Evolutionary conservation across 2,113 vertebrate genomes (phyloP).

Genomic region (Psilopogon haemacephalus): DNA sequence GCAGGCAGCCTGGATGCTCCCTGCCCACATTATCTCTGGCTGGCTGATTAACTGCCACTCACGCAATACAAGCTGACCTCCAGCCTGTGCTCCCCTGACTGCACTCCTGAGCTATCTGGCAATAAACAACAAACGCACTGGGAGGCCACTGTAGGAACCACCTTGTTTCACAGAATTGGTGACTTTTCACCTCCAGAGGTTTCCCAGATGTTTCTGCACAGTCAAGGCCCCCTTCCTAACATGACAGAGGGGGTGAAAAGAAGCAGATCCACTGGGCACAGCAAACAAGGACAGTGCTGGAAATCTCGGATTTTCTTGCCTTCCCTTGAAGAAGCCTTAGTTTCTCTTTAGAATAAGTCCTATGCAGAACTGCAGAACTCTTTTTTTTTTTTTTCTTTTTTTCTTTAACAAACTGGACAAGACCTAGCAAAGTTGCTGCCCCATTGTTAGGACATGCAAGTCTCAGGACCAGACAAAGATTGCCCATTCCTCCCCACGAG

Average conservation of each 20-base stretch:
- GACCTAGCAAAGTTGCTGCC: neutral
- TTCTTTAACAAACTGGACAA: neutral
- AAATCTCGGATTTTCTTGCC: neutral
- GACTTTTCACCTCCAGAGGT: neutral
- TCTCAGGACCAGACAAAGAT: neutral
- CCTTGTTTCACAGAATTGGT: neutral
- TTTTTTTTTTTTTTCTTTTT: neutral
- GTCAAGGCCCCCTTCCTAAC: neutral
- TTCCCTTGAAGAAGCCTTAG: neutral
- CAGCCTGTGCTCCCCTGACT: fast-evolving
- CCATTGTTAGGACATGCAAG: neutral
- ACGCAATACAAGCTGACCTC: neutral
- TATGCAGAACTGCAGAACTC: neutral
- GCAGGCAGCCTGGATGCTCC: neutral
- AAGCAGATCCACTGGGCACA: neutral
- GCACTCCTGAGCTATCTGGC: neutral
- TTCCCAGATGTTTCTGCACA: neutral
- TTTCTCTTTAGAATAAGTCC: neutral
- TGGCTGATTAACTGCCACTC: neutral
- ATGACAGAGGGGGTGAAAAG: neutral
- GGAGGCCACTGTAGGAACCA: neutral
- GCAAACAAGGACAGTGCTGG: neutral
- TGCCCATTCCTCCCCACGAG: fast-evolving
- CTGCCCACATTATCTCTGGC: neutral
- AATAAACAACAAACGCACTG: neutral